Evolutionary conservation across 2,113 vertebrate species (phyloP).

Genomic region (Elaphurus davidianus): DNA sequence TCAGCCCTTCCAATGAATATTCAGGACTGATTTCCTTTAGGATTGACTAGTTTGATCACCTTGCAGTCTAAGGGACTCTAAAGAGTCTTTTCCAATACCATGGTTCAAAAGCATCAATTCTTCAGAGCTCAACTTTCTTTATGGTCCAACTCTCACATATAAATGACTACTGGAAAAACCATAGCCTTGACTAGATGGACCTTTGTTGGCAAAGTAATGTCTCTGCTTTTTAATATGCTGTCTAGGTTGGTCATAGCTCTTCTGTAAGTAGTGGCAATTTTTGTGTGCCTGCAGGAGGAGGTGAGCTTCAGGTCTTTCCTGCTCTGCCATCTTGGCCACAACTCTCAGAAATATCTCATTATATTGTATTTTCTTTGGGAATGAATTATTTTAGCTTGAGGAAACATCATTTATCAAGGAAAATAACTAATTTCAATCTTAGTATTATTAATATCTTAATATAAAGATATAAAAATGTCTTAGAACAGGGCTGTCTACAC

Average conservation of each 20-base stretch:
- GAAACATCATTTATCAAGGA: not conserved
- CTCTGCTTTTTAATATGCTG: not conserved
- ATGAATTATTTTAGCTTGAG: slow-evolving; percentile 11
- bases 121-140: not conserved
- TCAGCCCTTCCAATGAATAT: not conserved
- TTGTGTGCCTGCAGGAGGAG: not conserved
- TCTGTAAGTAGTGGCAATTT: not conserved
- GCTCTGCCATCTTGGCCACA: not conserved
- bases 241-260: not conserved
- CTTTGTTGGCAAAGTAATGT: not conserved
- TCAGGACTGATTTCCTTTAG: not conserved
- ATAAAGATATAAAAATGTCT: not conserved
- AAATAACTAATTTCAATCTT: not conserved
- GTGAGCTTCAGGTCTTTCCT: not conserved
- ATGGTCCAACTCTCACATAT: not conserved
- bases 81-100: not conserved
- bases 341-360: not conserved
- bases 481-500: not conserved
- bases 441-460: not conserved
- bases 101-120: not conserved
- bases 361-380: not conserved
- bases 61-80: not conserved
- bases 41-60: not conserved
- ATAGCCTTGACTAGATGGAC: not conserved
- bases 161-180: not conserved